Evolutionary conservation across 2,113 vertebrate species (phyloP).

Genomic region (Eptatretus burgeri): DNA sequence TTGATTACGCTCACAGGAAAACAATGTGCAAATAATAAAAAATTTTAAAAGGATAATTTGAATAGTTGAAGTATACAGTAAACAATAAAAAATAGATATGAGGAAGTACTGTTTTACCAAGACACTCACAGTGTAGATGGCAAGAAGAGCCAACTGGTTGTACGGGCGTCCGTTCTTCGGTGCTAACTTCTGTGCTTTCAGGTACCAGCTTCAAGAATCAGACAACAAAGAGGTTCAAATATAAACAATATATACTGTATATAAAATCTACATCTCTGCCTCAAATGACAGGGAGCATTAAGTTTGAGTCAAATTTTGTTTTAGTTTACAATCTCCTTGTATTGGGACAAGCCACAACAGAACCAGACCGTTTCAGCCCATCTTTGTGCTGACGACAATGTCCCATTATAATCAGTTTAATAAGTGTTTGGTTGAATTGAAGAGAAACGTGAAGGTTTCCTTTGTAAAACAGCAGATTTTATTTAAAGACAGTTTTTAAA

Average conservation of each 20-base stretch:
- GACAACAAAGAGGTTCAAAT: conserved; percentile 8
- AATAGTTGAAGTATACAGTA: too few relatives aligned
- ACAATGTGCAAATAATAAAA: not conserved
- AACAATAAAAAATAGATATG: too few relatives aligned
- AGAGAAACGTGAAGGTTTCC: too few relatives aligned
- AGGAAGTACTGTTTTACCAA: too few relatives aligned
- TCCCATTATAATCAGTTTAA: too few relatives aligned
- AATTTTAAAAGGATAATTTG: not conserved
- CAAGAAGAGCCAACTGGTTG: conserved; percentile 74
- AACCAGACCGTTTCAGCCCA: not conserved
- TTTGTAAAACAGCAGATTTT: too few relatives aligned
- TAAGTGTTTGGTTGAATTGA: too few relatives aligned
- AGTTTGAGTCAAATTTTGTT: not conserved
- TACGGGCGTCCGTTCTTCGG: conserved; percentile 90
- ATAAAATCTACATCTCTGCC: conserved; percentile 8
- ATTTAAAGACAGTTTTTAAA: too few relatives aligned
- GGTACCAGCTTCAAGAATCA: conserved; percentile 46
- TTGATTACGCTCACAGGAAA: not conserved
- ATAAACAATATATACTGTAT: conserved; percentile 2
- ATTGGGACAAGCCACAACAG: not conserved
- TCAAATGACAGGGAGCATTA: not conserved
- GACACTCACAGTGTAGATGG: conserved; percentile 65
- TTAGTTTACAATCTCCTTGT: not conserved
- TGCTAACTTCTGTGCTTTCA: conserved; percentile 92
- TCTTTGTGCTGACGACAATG: not conserved